Evolutionary conservation across 2,797 vertebrate species (phyloP), one percentile per base, ranked within the genome.

Genomic region (Enteromius afrohamiltoni): DNA sequence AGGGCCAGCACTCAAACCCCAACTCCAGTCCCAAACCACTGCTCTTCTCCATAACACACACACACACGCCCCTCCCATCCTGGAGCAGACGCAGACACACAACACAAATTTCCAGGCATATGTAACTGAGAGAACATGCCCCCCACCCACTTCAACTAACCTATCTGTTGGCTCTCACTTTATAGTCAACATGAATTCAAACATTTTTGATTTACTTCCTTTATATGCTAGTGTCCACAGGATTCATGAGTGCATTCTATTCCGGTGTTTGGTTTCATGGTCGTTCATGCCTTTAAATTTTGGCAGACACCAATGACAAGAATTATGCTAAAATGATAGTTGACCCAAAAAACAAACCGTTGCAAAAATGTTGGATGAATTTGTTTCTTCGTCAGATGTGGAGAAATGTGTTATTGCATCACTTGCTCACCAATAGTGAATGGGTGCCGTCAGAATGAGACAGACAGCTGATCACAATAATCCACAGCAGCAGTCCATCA

Each of bases 31-130:
- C 87, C 88, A 85, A 87, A 85, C 83, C 73, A 83, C 83, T 82
- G 82, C 86, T 86, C 89, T 90, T 89, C 91, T 89, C 90, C 91
- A 90, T 88, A 91, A 92, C 90, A 73, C 68, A 87, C 79, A 21
- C 79, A 73, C 68, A 87, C 79, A 21, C 79, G 84, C 83, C 89
- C 91, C 92, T 91, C 93, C 92, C 89, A 91, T 92, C 91, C 91
- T 92, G 90, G 89, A 92, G 92, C 90, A 89, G 87, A 85, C 87
- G 90, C 89, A 93, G 92, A 91, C 88, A 89, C 89, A 91, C 92
- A 94, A 91, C 90, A 91, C 93, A 95, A 95, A 95, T 94, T 95
- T 95, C 91, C 94, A 94, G 90, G 88, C 91, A 87, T 88, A 87
- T 92, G 88, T 83, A 81, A 90, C 88, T 82, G 86, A 91, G 83